These are phyloP conservation scores for Gymnorhina tibicen DNA, from an alignment of 2,113 vertebrate species.

Conservation along the genomic window DNA sequence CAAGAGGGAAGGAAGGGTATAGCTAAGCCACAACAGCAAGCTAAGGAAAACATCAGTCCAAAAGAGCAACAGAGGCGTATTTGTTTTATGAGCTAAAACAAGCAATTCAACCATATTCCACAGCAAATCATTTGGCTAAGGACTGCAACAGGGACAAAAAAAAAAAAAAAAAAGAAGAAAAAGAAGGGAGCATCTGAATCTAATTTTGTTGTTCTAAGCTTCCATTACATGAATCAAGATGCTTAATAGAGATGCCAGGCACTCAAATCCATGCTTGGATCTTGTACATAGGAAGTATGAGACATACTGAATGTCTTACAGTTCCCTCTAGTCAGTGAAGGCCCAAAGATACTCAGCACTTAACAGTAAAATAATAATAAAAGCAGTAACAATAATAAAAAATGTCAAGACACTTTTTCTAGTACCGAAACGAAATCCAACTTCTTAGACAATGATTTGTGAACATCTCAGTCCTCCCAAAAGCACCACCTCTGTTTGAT, in stretches of 20 bases:
- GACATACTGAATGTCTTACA: neutral
- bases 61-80: neutral
- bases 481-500: neutral
- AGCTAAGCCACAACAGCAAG: neutral
- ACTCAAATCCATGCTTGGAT: neutral
- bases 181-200: neutral
- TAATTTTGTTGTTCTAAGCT: neutral
- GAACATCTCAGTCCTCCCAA: neutral
- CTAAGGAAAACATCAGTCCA: neutral
- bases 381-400: neutral
- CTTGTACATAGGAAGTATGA: constrained; percentile 1
- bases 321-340: neutral
- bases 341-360: neutral
- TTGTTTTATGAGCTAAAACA: constrained; percentile 17
- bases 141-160: neutral
- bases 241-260: constrained; percentile 5
- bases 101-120: neutral
- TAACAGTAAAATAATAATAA: neutral
- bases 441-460: neutral
- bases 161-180: neutral
- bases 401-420: neutral
- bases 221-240: constrained; percentile 17
- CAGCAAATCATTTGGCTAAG: neutral
- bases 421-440: neutral
- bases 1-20: neutral